A percentile compares a stretch with the other conserved stretches of the same genome.
These are phyloP conservation scores for Sakesphorus luctuosus DNA, from an alignment of 2,113 vertebrate species.

Conservation along the genomic window DNA sequence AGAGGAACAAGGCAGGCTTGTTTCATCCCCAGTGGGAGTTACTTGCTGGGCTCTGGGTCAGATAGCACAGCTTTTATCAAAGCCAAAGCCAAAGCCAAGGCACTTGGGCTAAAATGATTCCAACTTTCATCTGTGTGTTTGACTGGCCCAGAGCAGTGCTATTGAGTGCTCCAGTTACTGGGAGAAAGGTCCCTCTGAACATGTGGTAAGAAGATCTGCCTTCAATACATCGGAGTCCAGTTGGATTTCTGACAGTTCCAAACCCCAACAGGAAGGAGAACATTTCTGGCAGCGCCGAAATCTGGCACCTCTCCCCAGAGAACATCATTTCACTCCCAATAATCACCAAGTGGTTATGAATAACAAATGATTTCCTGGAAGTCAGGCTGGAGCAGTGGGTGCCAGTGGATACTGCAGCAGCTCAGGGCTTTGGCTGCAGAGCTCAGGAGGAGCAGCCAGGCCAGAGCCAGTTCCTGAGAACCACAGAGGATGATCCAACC, in stretches of 20 bases:
- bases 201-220: not conserved
- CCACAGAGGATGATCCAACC: not conserved
- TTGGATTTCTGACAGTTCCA: not conserved
- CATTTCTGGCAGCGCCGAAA: not conserved
- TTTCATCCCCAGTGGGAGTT: not conserved
- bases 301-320: not conserved
- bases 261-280: not conserved
- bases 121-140: not conserved
- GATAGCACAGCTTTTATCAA: not conserved
- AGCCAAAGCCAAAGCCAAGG: not conserved
- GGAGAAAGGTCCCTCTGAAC: not conserved
- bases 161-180: not conserved
- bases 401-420: not conserved
- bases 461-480: not conserved
- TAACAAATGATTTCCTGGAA: constrained; percentile 47
- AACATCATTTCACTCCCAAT: not conserved
- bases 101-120: not conserved
- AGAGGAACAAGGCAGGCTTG: constrained; percentile 16
- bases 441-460: not conserved
- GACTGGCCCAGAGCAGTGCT: not conserved
- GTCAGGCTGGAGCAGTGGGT: not conserved
- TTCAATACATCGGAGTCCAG: not conserved
- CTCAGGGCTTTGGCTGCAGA: not conserved
- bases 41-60: not conserved
- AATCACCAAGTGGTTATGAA: not conserved